Conservation (phyloP, 2,888 invertebrate genomes). For the Cephus rjabovi region DNA sequence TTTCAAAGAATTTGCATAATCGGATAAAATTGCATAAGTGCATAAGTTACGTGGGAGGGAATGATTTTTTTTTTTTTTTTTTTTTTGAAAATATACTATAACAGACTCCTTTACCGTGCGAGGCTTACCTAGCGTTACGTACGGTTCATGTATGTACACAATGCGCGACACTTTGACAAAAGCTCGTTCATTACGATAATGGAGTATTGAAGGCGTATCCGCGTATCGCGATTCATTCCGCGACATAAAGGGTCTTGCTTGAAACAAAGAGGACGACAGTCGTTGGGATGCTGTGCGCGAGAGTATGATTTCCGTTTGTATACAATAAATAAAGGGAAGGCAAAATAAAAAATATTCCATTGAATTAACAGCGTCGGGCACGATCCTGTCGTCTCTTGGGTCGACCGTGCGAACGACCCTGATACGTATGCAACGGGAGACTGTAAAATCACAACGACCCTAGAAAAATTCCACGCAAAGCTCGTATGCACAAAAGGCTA, state of each 20-base stretch:
- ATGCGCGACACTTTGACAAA: constrained; percentile 21
- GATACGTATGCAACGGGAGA: neutral
- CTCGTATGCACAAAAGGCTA: neutral
- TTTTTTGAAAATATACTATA: neutral
- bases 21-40: neutral
- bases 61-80: no score
- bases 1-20: no score
- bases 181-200: constrained; percentile 52
- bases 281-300: neutral
- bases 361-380: neutral
- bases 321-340: neutral
- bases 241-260: neutral
- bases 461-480: neutral
- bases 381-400: neutral
- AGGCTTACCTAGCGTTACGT: neutral
- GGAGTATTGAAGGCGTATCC: constrained; percentile 30
- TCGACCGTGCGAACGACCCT: neutral
- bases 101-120: neutral
- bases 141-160: neutral
- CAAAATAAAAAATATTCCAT: no score
- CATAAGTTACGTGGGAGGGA: neutral
- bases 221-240: constrained; percentile 4
- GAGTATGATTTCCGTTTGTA: neutral
- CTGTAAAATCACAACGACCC: neutral
- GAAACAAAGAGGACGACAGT: neutral